These are phyloP conservation scores for Cebus imitator DNA, from an alignment of 2,113 vertebrate genomes.

Conservation along the genomic window DNA sequence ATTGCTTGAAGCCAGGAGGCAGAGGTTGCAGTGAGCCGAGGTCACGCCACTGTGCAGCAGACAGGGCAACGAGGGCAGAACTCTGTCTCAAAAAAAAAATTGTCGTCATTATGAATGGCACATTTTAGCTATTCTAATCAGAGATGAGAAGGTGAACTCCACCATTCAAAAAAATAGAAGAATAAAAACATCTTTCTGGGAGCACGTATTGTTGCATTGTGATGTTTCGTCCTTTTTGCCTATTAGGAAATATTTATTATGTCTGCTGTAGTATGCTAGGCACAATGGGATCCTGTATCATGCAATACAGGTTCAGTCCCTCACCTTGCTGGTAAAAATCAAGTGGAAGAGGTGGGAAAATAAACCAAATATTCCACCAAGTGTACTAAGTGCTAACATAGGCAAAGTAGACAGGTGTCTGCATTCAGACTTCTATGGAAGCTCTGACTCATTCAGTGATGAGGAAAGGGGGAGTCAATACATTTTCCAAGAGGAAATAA, in stretches of 20 bases:
- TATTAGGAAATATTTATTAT: neutral
- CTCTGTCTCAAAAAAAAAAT: neutral
- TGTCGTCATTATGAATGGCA: neutral
- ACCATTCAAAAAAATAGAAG: neutral
- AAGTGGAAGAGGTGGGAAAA: neutral
- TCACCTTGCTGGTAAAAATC: neutral
- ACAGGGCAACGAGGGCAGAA: too few relatives aligned
- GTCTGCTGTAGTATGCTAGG: neutral
- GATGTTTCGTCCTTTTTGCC: neutral
- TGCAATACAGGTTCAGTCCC: neutral
- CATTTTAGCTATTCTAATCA: neutral
- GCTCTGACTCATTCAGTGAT: neutral
- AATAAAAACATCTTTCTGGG: neutral
- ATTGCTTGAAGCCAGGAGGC: too few relatives aligned
- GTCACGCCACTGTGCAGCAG: too few relatives aligned
- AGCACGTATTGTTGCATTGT: neutral
- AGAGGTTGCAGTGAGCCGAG: too few relatives aligned
- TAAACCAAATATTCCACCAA: neutral
- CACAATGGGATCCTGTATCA: neutral
- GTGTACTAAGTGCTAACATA: fast-evolving
- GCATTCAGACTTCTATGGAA: too few relatives aligned
- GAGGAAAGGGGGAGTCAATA: too few relatives aligned
- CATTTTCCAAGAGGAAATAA: neutral
- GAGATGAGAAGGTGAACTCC: neutral
- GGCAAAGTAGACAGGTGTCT: fast-evolving